Evolutionary conservation across 1,140 invertebrate species (phyloP).

Genomic region (Tetragonula clypearis): DNA sequence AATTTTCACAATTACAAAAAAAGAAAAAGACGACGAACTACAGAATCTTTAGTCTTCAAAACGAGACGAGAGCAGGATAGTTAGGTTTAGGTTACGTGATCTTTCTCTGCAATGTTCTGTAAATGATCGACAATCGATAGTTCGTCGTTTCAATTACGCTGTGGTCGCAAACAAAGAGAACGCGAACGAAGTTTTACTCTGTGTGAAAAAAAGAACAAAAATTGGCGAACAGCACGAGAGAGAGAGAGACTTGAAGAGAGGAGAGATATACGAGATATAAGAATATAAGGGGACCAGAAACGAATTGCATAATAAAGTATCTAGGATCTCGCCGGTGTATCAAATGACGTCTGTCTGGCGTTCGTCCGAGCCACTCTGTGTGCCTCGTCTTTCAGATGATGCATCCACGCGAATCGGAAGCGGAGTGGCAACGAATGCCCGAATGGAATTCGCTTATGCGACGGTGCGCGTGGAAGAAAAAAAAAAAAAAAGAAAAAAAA

Average conservation of each 20-base stretch:
- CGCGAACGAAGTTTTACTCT: no score
- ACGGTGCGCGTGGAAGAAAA: conserved; percentile 2
- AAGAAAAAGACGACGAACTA: no score
- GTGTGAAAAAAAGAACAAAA: no score
- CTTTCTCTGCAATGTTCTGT: no score
- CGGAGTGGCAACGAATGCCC: background rate
- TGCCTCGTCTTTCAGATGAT: conserved; percentile 34
- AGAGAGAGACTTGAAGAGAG: no score
- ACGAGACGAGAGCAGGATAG: no score
- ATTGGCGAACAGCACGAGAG: background rate
- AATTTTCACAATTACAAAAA: no score
- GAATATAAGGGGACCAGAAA: background rate
- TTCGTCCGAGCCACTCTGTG: background rate
- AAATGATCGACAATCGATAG: no score
- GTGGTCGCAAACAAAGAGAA: no score
- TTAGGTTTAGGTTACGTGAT: no score
- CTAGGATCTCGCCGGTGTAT: background rate
- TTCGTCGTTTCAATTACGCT: no score
- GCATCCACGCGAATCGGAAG: conserved; percentile 30
- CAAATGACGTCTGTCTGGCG: conserved; percentile 29
- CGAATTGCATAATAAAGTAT: background rate
- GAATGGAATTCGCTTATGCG: conserved; percentile 39
- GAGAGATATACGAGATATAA: background rate
- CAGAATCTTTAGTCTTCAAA: no score
- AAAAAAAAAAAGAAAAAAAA: conserved; percentile 37